Evolutionary conservation across 2,113 vertebrate species (phyloP).

Genomic region (Amphilophus citrinellus): DNA sequence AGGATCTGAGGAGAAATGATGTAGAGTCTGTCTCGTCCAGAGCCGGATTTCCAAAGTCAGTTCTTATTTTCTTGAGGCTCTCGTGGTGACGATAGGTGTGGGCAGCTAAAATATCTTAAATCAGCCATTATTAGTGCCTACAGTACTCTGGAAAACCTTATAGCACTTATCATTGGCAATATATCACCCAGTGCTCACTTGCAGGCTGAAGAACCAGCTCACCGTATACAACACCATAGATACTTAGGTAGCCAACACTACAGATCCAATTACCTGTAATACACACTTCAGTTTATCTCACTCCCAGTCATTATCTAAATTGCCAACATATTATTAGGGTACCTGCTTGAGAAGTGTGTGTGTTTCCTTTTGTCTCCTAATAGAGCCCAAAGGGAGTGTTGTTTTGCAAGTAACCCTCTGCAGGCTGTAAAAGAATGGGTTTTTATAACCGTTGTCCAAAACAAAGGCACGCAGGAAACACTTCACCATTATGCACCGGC

Average conservation of each 20-base stretch:
- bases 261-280: slow-evolving; percentile 97
- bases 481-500: slow-evolving; percentile 75
- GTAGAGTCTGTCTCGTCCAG: slow-evolving; percentile 29
- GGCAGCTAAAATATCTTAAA: slow-evolving; percentile 42
- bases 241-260: slow-evolving; percentile 81
- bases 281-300: slow-evolving; percentile 98
- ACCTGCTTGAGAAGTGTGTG: slow-evolving; percentile 79
- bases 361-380: slow-evolving; percentile 85
- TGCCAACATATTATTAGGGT: slow-evolving; percentile 94
- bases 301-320: slow-evolving; percentile 99
- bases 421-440: slow-evolving; percentile 88
- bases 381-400: slow-evolving; percentile 92
- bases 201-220: slow-evolving; percentile 41
- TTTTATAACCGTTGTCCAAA: slow-evolving; percentile 76
- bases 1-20: slow-evolving; percentile 49
- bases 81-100: slow-evolving; percentile 20
- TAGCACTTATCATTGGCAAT: slow-evolving; percentile 67
- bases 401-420: slow-evolving; percentile 94
- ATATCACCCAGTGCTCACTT: slow-evolving; percentile 57
- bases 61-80: slow-evolving; percentile 45
- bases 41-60: slow-evolving; percentile 35
- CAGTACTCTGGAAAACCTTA: slow-evolving; percentile 34
- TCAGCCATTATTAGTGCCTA: slow-evolving; percentile 41
- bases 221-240: slow-evolving; percentile 53
- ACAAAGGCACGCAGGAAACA: slow-evolving; percentile 53